phyloP scores from a whole-genome alignment of 2,888 invertebrate genomes.

The Onthophagus sagittarius region DNA sequence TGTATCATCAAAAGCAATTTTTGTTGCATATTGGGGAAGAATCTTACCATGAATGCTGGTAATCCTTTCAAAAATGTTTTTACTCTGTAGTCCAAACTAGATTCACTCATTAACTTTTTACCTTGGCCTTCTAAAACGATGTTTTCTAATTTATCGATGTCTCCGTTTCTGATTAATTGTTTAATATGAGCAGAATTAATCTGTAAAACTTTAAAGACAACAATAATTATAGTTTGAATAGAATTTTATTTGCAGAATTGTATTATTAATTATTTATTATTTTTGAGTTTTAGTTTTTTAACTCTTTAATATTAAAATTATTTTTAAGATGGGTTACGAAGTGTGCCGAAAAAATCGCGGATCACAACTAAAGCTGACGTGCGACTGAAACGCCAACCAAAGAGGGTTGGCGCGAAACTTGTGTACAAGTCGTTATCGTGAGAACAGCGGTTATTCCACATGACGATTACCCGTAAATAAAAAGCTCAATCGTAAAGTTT shows the following conservation, averaged over 20 bases:
- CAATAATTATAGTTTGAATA: not conserved
- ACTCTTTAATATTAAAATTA: no score
- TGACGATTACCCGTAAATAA: constrained; percentile 16
- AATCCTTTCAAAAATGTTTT: constrained; percentile 63
- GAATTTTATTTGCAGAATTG: no score
- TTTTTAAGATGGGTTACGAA: not conserved
- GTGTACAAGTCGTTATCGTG: constrained; percentile 18
- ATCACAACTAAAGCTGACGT: not conserved
- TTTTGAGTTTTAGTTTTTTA: no score
- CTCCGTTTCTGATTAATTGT: constrained; percentile 58
- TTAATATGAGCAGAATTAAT: constrained; percentile 54
- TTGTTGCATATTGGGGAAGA: not conserved
- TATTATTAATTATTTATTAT: no score
- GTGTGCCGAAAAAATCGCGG: not conserved
- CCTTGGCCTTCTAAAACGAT: constrained; percentile 67
- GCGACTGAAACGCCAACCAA: constrained; percentile 3
- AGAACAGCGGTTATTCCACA: constrained; percentile 20
- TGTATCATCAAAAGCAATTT: no score
- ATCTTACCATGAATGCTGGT: constrained; percentile 63
- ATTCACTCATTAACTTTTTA: constrained; percentile 61
- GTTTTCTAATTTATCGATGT: constrained; percentile 63
- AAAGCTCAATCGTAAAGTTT: constrained; percentile 13
- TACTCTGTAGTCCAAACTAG: constrained; percentile 58
- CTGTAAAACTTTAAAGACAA: constrained; percentile 47
- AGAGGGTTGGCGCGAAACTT: not conserved